Conservation (phyloP, 1,140 invertebrate genomes). For the Matsumurasca onukii region DNA sequence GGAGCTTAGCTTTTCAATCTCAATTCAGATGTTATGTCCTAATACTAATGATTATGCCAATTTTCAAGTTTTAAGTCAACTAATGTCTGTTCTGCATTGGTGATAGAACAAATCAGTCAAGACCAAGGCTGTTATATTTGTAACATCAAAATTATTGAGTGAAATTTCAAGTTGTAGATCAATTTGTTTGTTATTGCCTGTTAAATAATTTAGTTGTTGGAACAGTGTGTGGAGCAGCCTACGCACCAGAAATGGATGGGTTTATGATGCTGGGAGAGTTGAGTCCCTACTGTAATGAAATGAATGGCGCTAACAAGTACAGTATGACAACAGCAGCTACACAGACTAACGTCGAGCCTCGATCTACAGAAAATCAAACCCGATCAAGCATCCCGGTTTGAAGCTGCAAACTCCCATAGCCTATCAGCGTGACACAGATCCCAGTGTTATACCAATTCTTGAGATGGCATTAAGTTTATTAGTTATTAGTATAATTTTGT, state of each 20-base stretch:
- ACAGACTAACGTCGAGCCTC: constrained; percentile 55
- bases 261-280: constrained; percentile 43
- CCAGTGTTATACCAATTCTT: constrained; percentile 76
- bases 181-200: neutral
- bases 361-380: constrained; percentile 69
- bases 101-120: no score
- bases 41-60: no score
- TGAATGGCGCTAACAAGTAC: constrained; percentile 27
- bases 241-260: constrained; percentile 38
- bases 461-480: no score
- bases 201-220: neutral
- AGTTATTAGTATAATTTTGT: no score
- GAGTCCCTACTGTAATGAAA: constrained; percentile 38
- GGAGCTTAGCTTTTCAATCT: no score
- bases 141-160: neutral
- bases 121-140: no score
- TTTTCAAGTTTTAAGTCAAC: no score
- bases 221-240: neutral
- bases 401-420: constrained; percentile 77
- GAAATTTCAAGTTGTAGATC: neutral
- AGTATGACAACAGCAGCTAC: constrained; percentile 55
- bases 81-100: no score
- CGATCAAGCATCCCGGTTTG: constrained; percentile 71
- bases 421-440: constrained; percentile 75
- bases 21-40: no score